A percentile compares a stretch with the other conserved stretches of the same genome.
phyloP scores from a whole-genome alignment of 2,888 invertebrate genomes.

The Polietes domitor region DNA sequence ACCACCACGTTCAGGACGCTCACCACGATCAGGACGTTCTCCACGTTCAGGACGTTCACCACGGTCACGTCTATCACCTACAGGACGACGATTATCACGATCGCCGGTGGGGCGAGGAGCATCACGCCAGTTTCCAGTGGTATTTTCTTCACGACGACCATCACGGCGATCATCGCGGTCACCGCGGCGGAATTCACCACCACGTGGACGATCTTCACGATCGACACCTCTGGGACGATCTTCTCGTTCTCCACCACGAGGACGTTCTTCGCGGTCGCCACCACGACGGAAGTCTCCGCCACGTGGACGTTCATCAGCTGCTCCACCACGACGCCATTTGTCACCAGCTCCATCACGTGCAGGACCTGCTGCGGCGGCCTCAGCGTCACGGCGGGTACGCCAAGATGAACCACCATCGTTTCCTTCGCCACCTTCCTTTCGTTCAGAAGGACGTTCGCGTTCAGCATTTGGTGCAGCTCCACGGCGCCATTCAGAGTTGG shows the following conservation, averaged over 20 bases:
- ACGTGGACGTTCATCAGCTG: constrained; percentile 60
- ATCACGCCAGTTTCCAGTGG: constrained; percentile 70
- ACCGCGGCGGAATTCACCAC: constrained; percentile 68
- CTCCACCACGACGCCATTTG: constrained; percentile 71
- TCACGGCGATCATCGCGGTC: constrained; percentile 72
- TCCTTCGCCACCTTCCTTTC: constrained; percentile 69
- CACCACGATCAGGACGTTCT: constrained; percentile 69
- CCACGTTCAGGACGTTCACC: constrained; percentile 53
- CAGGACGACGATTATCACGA: constrained; percentile 71
- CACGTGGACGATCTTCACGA: constrained; percentile 71
- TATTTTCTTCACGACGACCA: constrained; percentile 64
- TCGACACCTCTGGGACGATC: constrained; percentile 60
- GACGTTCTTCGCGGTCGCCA: constrained; percentile 48
- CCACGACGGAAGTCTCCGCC: constrained; percentile 58
- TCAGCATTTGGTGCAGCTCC: constrained; percentile 68
- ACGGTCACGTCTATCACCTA: constrained; percentile 68
- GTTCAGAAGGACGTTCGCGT: constrained; percentile 65
- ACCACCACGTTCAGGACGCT: constrained; percentile 71
- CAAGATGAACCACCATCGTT: constrained; percentile 71
- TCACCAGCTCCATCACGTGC: constrained; percentile 48
- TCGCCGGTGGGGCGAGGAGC: constrained; percentile 65
- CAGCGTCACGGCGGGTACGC: constrained; percentile 76
- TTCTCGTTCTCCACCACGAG: constrained; percentile 64
- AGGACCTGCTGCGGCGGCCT: constrained; percentile 40
- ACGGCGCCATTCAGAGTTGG: constrained; percentile 60